Percentiles rank a stretch among this genome's conserved stretches.
Conservation (phyloP, 1,140 invertebrate species). For the Nasonia vitripennis region DNA sequence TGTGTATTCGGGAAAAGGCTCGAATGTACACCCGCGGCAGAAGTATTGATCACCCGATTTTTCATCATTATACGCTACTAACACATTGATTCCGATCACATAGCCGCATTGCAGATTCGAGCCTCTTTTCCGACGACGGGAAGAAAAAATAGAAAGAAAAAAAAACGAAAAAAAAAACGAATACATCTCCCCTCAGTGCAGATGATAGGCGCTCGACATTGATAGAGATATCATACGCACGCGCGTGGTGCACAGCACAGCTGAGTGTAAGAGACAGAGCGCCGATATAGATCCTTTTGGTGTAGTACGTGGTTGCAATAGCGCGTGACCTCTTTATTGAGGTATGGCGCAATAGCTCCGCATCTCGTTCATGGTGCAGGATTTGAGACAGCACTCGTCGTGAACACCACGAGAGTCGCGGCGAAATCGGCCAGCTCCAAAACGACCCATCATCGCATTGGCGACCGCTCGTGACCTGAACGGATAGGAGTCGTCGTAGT, state of each 20-base stretch:
- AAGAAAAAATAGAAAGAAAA: too few relatives aligned
- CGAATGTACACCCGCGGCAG: too few relatives aligned
- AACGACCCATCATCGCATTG: slow-evolving; percentile 64
- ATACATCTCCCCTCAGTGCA: slow-evolving; percentile 1
- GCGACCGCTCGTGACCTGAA: slow-evolving; percentile 66
- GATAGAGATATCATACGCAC: background rate
- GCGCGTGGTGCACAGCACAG: too few relatives aligned
- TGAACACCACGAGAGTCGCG: slow-evolving; percentile 69
- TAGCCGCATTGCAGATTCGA: too few relatives aligned
- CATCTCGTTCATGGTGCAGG: slow-evolving; percentile 70
- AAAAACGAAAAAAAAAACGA: too few relatives aligned
- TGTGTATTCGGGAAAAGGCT: too few relatives aligned
- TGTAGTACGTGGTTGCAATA: background rate
- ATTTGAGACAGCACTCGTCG: slow-evolving; percentile 74
- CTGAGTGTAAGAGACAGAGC: too few relatives aligned
- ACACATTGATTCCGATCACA: too few relatives aligned
- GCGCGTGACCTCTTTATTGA: slow-evolving; percentile 10
- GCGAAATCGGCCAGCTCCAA: slow-evolving; percentile 62
- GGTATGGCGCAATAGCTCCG: slow-evolving; percentile 68
- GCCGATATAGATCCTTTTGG: too few relatives aligned
- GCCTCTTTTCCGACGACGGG: too few relatives aligned
- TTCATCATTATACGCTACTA: too few relatives aligned
- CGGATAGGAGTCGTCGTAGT: slow-evolving; percentile 63
- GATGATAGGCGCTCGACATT: slow-evolving; percentile 2
- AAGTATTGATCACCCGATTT: too few relatives aligned